Evolutionary conservation across 2,113 vertebrate species (phyloP).

Genomic region (Protobothrops mucrosquamatus): DNA sequence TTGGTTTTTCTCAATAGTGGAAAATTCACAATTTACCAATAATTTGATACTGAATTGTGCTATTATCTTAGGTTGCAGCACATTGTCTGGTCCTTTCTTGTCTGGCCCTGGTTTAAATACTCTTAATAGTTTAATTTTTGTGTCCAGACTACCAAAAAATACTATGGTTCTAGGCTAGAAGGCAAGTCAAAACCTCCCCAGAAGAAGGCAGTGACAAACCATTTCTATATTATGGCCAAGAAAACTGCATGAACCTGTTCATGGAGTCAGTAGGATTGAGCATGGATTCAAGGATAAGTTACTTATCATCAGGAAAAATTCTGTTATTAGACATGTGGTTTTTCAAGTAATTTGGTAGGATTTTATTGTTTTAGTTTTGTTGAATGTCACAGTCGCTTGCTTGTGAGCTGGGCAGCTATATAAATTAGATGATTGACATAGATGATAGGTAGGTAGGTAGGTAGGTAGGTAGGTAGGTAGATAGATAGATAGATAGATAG

Average conservation of each 20-base stretch:
- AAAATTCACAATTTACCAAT: neutral
- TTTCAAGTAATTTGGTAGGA: neutral
- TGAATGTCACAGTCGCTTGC: neutral
- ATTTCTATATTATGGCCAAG: neutral
- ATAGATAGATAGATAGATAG: neutral
- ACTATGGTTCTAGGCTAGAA: neutral
- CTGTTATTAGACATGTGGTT: neutral
- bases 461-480: neutral
- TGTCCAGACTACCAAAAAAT: neutral
- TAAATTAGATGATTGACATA: neutral
- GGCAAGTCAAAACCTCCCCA: neutral
- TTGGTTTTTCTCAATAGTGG: neutral
- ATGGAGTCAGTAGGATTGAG: neutral
- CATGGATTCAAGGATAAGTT: neutral
- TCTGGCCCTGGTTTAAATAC: neutral
- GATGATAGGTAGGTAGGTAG: too few species aligned
- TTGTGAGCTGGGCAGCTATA: neutral
- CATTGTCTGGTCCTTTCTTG: neutral
- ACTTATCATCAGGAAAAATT: neutral
- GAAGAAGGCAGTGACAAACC: neutral
- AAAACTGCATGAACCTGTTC: neutral
- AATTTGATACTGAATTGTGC: neutral
- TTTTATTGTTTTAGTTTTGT: neutral
- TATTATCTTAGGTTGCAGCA: neutral
- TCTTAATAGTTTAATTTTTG: neutral